Percentiles rank a stretch among this genome's conserved stretches.
phyloP scores from a whole-genome alignment of 2,797 vertebrate genomes.

The Syngnathus acus region DNA sequence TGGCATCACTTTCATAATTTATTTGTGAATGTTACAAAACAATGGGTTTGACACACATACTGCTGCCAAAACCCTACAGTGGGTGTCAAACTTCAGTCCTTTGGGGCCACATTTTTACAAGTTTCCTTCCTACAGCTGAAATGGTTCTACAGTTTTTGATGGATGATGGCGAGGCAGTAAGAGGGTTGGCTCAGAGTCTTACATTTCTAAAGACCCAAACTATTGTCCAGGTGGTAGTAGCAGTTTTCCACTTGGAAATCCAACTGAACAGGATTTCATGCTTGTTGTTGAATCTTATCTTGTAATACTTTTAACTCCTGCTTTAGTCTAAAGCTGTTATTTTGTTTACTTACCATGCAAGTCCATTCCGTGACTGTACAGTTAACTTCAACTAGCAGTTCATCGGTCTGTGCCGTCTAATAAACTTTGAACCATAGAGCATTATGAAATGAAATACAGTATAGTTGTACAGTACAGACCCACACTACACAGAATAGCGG shows the following conservation, averaged over 20 bases:
- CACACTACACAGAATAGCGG: constrained; percentile 67
- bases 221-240: no score
- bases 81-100: no score
- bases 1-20: background rate
- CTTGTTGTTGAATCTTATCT: background rate
- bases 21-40: background rate
- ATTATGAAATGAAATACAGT: background rate
- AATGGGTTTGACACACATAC: background rate
- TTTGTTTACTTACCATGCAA: constrained; percentile 2
- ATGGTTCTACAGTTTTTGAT: no score
- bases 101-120: no score
- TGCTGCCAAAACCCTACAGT: no score
- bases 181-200: no score
- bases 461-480: constrained; percentile 29
- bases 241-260: no score
- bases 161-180: no score
- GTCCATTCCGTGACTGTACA: background rate
- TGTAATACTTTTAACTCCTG: background rate
- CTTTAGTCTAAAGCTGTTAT: background rate
- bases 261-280: background rate
- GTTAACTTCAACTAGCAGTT: background rate
- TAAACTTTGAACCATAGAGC: background rate
- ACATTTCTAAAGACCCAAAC: no score
- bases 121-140: no score
- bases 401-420: background rate